These are phyloP conservation scores for Columba livia DNA, from an alignment of 2,113 vertebrate species.

Conservation along the genomic window DNA sequence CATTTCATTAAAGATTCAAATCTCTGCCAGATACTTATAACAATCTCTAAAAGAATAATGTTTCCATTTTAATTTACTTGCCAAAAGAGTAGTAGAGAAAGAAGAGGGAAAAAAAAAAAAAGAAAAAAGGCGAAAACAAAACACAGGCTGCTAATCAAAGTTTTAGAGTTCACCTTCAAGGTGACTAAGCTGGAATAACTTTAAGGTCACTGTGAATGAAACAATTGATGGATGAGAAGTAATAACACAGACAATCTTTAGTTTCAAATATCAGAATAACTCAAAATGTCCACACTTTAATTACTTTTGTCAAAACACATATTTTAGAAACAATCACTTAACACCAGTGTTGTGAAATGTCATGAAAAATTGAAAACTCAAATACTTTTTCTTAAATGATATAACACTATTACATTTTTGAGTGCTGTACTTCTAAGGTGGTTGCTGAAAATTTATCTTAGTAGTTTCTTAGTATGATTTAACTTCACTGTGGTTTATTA, in stretches of 20 bases:
- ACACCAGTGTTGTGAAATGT: conserved; percentile 45
- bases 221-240: conserved; percentile 51
- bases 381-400: conserved; percentile 25
- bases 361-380: conserved; percentile 67
- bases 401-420: conserved; percentile 31
- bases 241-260: conserved; percentile 31
- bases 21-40: background rate
- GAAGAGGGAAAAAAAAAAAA: background rate
- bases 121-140: background rate
- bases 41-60: background rate
- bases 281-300: conserved; percentile 69
- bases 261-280: conserved; percentile 68
- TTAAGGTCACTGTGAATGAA: conserved; percentile 65
- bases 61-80: background rate
- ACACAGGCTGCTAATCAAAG: conserved; percentile 14
- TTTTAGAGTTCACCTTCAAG: conserved; percentile 57
- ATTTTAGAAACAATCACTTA: conserved; percentile 58
- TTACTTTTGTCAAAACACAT: conserved; percentile 64
- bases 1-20: background rate
- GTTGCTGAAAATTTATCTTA: conserved; percentile 60
- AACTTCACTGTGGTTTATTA: conserved; percentile 29
- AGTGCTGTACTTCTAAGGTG: background rate
- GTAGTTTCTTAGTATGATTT: background rate
- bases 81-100: background rate
- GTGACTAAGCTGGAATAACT: conserved; percentile 19